Evolutionary conservation across 2,797 vertebrate species (phyloP), one percentile per base, ranked within the genome.

Genomic region (Coracias cyanogaster): DNA sequence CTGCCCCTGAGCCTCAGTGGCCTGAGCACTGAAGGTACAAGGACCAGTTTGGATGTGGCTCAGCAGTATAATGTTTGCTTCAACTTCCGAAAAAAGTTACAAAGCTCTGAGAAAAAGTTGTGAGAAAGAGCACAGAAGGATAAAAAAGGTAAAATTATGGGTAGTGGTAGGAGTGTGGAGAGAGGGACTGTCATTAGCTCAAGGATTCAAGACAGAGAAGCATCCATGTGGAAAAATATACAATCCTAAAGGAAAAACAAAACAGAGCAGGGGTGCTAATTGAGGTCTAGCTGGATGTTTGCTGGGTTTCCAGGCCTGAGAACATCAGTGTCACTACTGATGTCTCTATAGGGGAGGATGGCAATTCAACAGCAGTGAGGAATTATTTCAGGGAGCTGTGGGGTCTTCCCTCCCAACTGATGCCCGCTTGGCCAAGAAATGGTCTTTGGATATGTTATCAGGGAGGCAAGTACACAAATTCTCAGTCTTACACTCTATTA

Each of bases 21-120:
- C 43, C 20, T 20, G 43, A n/a, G 12, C 1, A 5, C 15, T 0
- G 0, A 35, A 7, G 1, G 28, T 45, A 7, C 10, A 72, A 48
- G 39, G 24, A 54, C 35, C 15, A 15, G 12, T 28, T 60, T 5
- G 5, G 10, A 45, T 22, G 15, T 24, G 71, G 15, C 11, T 62
- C 52, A 74, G 21, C 24, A 74, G 26, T n/a, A 28, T 14, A 7
- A 60, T 2, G 17, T 29, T 74, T 43, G 2, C 12, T 65, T 11
- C 14, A 60, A 7, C 22, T 88, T 65, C 28, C 14, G 13, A 66
- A 22, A 82, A 62, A 61, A 49, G 43, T 7, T 7, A 2, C 4
- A 45, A 46, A 74, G 4, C 10, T 64, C 15, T 29, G 18, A 49
- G 24, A 39, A 3, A 43, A 80, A 54, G 5, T 12, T 31, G 7